These are phyloP conservation scores for Deilephila porcellus DNA, from an alignment of 2,888 invertebrate genomes.

Conservation along the genomic window DNA sequence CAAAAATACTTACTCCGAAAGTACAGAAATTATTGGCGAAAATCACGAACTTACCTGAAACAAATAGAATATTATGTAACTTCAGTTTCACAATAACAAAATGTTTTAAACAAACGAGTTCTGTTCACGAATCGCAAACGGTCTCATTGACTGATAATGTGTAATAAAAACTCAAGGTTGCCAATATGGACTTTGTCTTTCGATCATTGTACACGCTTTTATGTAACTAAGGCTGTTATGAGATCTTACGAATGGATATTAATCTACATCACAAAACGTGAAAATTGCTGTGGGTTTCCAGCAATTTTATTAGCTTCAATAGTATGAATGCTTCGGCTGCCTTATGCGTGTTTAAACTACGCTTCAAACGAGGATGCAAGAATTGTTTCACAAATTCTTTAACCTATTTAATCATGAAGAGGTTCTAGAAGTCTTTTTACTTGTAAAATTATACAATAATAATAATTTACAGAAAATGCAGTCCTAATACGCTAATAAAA, in stretches of 20 bases:
- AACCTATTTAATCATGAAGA: too few relatives aligned
- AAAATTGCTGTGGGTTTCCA: not conserved
- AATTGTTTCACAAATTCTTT: too few relatives aligned
- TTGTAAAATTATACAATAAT: too few relatives aligned
- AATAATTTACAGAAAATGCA: too few relatives aligned
- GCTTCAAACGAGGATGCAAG: too few relatives aligned
- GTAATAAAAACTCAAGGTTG: constrained; percentile 30
- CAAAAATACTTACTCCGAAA: constrained; percentile 7
- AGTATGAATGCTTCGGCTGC: too few relatives aligned
- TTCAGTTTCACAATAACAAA: constrained; percentile 15
- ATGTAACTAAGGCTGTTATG: constrained; percentile 6
- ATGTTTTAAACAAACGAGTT: constrained; percentile 24
- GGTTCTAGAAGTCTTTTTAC: too few relatives aligned
- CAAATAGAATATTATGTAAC: constrained; percentile 29
- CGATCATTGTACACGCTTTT: constrained; percentile 9
- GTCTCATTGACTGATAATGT: constrained; percentile 23
- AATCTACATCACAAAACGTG: not conserved
- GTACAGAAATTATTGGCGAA: constrained; percentile 9
- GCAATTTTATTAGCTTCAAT: not conserved
- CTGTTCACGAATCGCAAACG: constrained; percentile 18
- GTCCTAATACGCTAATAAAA: too few relatives aligned
- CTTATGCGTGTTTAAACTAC: too few relatives aligned
- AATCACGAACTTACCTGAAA: constrained; percentile 32
- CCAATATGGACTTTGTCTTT: constrained; percentile 29
- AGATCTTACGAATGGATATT: not conserved